Evolutionary conservation across 2,888 invertebrate species (phyloP), one percentile per base, ranked within the genome.

Genomic region (Microctonus brassicae): DNA sequence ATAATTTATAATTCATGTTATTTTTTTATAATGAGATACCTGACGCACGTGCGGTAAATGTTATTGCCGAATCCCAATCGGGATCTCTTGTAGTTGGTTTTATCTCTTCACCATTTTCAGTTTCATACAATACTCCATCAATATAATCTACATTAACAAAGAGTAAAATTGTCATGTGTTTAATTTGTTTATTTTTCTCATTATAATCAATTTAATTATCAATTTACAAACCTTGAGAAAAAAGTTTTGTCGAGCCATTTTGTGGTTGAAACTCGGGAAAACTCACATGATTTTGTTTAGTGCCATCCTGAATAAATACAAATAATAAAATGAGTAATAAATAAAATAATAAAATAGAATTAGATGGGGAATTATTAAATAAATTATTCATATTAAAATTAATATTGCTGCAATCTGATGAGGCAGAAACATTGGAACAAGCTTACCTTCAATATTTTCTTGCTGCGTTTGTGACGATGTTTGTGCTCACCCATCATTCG

Each of bases 181-280:
- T 13, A 39, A 13, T n/a, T 13, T n/a, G n/a, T n/a, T n/a, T n/a
- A n/a, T n/a, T n/a, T n/a, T n/a, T n/a, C n/a, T n/a, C 39, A 47
- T 65, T 33, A 2, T 17, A n/a, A 22, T 39, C 26, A 61, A 13
- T 36, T 42, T 11, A 11, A 24, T n/a, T 10, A n/a, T n/a, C n/a
- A 53, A 24, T 22, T 55, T n/a, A 22, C 20, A 69, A 33, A 95
- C 95, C 95, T 91, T 95, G 94, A 88, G 94, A 93, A 90, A 95
- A 93, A 88, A 94, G 94, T 90, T 95, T 95, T 73, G 94, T 94
- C 84, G 94, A 93, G 87, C 95, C 95, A 84, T 95, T 95, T 89
- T 95, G 95, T 89, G 95, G 95, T 89, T 95, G 94, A 88, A 95
- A 94, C 89, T 95, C 95, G 62, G 95, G 95, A 89, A 95, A 95